Percentiles rank a stretch among this genome's conserved stretches.
phyloP scores from a whole-genome alignment of 2,797 vertebrate species.

The Argyrosomus regius region DNA sequence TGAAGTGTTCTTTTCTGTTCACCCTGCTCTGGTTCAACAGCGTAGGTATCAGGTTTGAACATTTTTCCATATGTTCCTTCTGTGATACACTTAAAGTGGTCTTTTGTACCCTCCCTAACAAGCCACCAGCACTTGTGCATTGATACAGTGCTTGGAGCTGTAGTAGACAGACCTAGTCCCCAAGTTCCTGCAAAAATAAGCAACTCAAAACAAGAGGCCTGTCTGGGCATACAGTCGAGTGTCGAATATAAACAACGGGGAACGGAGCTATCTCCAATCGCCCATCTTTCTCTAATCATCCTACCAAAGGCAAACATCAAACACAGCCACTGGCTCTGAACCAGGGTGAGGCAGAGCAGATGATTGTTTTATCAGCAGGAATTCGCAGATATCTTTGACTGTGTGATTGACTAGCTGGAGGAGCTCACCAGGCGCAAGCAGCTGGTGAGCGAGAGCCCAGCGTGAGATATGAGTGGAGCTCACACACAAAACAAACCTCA shows the following conservation, averaged over 20 bases:
- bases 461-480: slow-evolving; percentile 48
- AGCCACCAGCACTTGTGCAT: slow-evolving; percentile 29
- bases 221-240: slow-evolving; percentile 42
- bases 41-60: slow-evolving; percentile 53
- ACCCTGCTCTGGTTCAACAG: slow-evolving; percentile 13
- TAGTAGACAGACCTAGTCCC: slow-evolving; percentile 40
- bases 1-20: slow-evolving; percentile 34
- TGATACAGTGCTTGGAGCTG: slow-evolving; percentile 10
- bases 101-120: slow-evolving; percentile 50
- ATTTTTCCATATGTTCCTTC: slow-evolving; percentile 64
- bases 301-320: slow-evolving; percentile 80
- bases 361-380: slow-evolving; percentile 86
- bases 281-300: slow-evolving; percentile 80
- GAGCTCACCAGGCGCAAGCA: slow-evolving; percentile 65
- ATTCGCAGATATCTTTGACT: slow-evolving; percentile 77
- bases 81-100: slow-evolving; percentile 36
- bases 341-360: slow-evolving; percentile 75
- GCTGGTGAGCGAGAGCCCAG: slow-evolving; percentile 43
- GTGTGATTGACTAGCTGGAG: slow-evolving; percentile 59
- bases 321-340: slow-evolving; percentile 69
- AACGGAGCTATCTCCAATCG: slow-evolving; percentile 64
- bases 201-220: slow-evolving; percentile 31
- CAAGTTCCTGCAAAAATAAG: slow-evolving; percentile 54
- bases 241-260: slow-evolving; percentile 75
- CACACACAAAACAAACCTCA: slow-evolving; percentile 32